Percentiles rank a stretch among this genome's conserved stretches.
phyloP scores from a whole-genome alignment of 2,888 invertebrate species.

The Pristionchus maxplancki region DNA sequence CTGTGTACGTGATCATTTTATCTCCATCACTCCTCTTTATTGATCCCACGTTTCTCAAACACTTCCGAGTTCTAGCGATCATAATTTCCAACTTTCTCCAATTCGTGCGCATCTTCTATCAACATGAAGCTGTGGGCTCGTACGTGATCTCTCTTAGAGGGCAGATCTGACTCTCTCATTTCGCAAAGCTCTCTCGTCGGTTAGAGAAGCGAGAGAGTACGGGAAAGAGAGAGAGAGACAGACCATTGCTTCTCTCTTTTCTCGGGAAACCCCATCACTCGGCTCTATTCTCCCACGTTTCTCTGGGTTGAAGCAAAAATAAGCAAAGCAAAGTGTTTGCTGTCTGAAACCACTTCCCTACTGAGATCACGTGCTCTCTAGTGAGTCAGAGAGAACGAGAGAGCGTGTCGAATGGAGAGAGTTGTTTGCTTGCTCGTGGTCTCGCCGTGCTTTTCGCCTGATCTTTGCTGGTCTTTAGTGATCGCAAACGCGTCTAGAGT shows the following conservation, averaged over 20 bases:
- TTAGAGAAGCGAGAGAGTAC: neutral
- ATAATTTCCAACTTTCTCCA: too few relatives aligned
- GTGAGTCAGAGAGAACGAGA: neutral
- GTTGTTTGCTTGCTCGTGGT: neutral
- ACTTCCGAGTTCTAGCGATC: neutral
- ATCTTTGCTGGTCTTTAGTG: constrained; percentile 8
- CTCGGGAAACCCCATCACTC: too few relatives aligned
- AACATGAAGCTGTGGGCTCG: too few relatives aligned
- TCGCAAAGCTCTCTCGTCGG: too few relatives aligned
- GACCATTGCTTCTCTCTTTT: neutral
- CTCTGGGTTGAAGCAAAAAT: neutral
- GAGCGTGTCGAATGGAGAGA: neutral
- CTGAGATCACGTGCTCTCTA: too few relatives aligned
- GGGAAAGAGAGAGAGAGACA: neutral
- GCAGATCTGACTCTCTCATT: too few relatives aligned
- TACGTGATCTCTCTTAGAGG: too few relatives aligned
- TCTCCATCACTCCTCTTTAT: neutral
- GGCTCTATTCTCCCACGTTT: too few relatives aligned
- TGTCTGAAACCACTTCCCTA: neutral
- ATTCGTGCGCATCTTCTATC: too few relatives aligned
- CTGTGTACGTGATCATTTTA: neutral
- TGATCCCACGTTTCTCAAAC: too few relatives aligned
- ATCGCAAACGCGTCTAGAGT: neutral
- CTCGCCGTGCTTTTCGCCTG: neutral
- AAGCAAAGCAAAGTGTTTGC: neutral